Conservation (phyloP, 2,797 vertebrate species). For the Alosa sapidissima region DNA sequence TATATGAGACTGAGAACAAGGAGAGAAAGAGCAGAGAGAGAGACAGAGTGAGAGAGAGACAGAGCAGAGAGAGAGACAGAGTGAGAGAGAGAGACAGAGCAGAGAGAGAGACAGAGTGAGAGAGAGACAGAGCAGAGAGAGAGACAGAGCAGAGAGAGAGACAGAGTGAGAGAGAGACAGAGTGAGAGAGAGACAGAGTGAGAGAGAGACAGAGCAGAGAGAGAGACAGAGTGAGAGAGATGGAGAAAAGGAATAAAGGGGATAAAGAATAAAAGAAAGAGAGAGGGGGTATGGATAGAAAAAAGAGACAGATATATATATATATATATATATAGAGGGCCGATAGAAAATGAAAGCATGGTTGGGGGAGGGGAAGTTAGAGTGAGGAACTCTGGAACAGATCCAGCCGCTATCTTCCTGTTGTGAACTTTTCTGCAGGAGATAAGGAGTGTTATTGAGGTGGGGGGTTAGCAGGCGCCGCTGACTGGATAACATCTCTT, state of each 20-base stretch:
- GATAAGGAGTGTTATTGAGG: background rate
- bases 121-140: background rate
- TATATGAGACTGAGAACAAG: background rate
- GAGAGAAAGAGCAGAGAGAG: background rate
- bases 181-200: background rate
- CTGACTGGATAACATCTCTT: background rate
- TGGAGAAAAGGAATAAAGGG: background rate
- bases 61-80: too few relatives aligned
- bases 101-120: too few relatives aligned
- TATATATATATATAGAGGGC: background rate
- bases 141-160: background rate
- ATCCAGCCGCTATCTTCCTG: background rate
- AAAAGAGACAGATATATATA: background rate
- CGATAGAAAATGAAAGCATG: background rate
- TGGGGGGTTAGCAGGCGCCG: background rate
- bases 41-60: background rate
- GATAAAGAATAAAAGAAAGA: background rate
- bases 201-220: too few relatives aligned
- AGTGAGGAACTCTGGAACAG: background rate
- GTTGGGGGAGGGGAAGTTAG: background rate
- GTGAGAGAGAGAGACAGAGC: background rate
- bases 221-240: background rate
- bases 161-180: too few relatives aligned
- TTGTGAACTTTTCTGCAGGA: background rate
- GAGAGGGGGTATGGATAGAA: background rate